Evolutionary conservation across 1,140 invertebrate genomes (phyloP).

Genomic region (Parapsyche elsis): DNA sequence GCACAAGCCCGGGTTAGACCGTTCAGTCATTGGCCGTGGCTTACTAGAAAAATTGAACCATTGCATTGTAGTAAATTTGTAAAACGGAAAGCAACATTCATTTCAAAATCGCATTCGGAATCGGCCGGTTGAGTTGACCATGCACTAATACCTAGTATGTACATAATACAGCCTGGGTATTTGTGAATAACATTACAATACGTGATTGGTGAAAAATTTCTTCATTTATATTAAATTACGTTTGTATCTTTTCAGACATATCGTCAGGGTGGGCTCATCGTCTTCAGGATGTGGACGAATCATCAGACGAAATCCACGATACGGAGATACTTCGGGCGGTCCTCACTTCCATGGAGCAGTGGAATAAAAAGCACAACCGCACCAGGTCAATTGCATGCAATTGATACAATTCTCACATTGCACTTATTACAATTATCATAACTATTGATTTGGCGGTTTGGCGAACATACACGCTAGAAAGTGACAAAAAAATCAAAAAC

Average conservation of each 20-base stretch:
- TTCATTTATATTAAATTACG: no score
- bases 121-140: no score
- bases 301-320: constrained; percentile 71
- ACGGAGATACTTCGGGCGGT: constrained; percentile 71
- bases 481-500: background rate
- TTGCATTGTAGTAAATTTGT: no score
- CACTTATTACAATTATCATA: background rate
- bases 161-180: no score
- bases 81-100: no score
- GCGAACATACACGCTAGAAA: background rate
- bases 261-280: constrained; percentile 34
- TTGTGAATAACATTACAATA: no score
- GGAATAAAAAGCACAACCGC: constrained; percentile 64
- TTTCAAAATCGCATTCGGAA: no score
- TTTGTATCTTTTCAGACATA: constrained; percentile 46
- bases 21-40: no score
- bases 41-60: no score
- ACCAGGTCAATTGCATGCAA: constrained; percentile 58
- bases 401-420: background rate
- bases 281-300: constrained; percentile 59
- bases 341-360: constrained; percentile 69
- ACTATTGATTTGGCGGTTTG: background rate
- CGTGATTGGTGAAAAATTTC: no score
- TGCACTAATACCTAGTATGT: no score
- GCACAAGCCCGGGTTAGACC: no score